Evolutionary conservation across 1,140 invertebrate genomes (phyloP).

Genomic region (Aphelenchoides fujianensis): DNA sequence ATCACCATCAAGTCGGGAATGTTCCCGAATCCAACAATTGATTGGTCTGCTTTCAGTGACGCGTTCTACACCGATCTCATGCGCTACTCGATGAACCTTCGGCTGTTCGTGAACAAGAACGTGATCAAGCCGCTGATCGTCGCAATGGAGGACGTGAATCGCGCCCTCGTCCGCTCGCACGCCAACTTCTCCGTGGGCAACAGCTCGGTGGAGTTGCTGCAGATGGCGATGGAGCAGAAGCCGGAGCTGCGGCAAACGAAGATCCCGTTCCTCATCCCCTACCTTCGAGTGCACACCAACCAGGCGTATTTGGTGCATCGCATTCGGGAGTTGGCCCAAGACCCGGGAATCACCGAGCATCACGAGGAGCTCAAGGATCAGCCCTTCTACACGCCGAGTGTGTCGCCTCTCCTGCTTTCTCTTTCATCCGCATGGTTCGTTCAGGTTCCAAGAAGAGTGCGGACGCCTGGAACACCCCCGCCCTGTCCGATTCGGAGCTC

Average conservation of each 20-base stretch:
- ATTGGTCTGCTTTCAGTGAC: not conserved
- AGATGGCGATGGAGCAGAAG: not conserved
- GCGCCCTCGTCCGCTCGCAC: not conserved
- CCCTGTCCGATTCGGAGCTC: constrained; percentile 18
- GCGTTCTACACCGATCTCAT: not conserved
- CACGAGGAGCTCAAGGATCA: not conserved
- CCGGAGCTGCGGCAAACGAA: not conserved
- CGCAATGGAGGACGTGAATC: not conserved
- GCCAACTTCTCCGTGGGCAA: constrained; percentile 6
- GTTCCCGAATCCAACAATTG: not conserved
- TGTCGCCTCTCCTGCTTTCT: not conserved
- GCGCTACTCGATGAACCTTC: not conserved
- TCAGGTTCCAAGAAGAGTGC: not conserved
- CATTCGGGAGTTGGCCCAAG: constrained; percentile 22
- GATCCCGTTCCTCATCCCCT: constrained; percentile 34
- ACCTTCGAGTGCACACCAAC: constrained; percentile 36
- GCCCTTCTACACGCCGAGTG: not conserved
- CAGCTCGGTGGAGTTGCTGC: not conserved
- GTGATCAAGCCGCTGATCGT: constrained; percentile 3
- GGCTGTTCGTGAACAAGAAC: not conserved
- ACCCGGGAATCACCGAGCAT: not conserved
- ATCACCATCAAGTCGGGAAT: constrained; percentile 1
- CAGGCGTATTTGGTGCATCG: constrained; percentile 42
- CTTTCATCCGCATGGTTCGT: not conserved
- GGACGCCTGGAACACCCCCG: not conserved